Percentiles rank a stretch among this genome's conserved stretches.
These are phyloP conservation scores for Ochotona curzoniae DNA, from an alignment of 2,113 vertebrate species.

Conservation along the genomic window DNA sequence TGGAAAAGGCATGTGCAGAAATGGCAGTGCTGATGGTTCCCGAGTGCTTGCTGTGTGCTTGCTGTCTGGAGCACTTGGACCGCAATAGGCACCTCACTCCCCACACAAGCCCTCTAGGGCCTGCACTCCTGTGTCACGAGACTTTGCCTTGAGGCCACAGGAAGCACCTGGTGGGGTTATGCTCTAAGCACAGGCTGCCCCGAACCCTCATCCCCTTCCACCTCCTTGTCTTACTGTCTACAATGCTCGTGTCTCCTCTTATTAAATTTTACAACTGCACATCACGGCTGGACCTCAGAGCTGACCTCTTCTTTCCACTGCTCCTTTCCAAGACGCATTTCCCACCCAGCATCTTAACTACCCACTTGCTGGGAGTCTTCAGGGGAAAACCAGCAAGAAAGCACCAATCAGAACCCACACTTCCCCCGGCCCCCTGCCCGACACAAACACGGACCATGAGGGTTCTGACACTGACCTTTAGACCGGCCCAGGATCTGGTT, in stretches of 20 bases:
- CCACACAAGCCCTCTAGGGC: neutral
- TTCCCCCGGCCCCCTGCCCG: too few species aligned
- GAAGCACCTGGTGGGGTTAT: rapidly evolving
- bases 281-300: neutral
- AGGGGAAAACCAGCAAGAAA: neutral
- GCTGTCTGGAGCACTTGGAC: neutral
- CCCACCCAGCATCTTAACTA: neutral
- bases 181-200: neutral
- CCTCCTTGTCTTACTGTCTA: rapidly evolving
- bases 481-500: constrained; percentile 86
- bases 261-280: neutral
- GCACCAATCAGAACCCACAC: neutral
- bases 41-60: neutral
- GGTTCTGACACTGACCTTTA: constrained; percentile 85
- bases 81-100: neutral
- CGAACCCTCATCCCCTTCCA: neutral
- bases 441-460: neutral
- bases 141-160: too few species aligned
- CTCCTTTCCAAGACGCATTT: neutral
- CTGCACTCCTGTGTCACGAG: neutral
- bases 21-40: rapidly evolving
- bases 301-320: neutral
- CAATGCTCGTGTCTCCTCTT: rapidly evolving
- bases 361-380: neutral
- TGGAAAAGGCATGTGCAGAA: neutral